phyloP scores from a whole-genome alignment of 2,797 vertebrate genomes.

The Phoxinus dragarum region DNA sequence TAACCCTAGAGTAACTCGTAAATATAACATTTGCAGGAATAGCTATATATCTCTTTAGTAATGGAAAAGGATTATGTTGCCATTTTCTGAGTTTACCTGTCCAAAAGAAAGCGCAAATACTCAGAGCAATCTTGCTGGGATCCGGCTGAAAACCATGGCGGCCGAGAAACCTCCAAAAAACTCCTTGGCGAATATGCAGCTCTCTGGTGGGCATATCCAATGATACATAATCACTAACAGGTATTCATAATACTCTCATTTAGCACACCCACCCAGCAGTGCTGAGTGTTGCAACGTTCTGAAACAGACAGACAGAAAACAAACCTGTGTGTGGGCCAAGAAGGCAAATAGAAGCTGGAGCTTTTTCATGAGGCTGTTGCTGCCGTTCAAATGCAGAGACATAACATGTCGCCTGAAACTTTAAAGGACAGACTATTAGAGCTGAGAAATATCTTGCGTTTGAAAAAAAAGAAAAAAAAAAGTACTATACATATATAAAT shows the following conservation, averaged over 20 bases:
- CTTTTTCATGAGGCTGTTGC: constrained; percentile 93
- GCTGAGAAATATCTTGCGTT: background rate
- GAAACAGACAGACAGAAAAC: constrained; percentile 43
- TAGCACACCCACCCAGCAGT: background rate
- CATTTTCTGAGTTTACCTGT: constrained; percentile 83
- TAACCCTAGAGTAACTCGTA: background rate
- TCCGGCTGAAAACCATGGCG: constrained; percentile 93
- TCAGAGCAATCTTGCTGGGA: constrained; percentile 99
- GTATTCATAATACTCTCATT: background rate
- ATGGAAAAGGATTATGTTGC: background rate
- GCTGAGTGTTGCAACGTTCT: background rate
- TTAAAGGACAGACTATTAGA: constrained; percentile 10
- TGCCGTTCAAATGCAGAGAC: constrained; percentile 89
- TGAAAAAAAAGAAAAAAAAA: background rate
- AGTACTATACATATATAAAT: background rate
- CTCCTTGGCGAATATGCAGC: constrained; percentile 93
- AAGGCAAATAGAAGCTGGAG: constrained; percentile 97
- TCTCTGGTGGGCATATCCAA: constrained; percentile 79
- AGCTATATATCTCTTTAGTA: background rate
- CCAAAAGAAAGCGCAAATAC: constrained; percentile 94
- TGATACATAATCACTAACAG: background rate
- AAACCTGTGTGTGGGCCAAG: constrained; percentile 96
- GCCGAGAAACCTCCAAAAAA: constrained; percentile 95
- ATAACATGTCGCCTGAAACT: constrained; percentile 97
- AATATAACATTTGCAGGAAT: background rate